Conservation (phyloP, 2,888 invertebrate species). For the Acrocyrtus sp. region DNA sequence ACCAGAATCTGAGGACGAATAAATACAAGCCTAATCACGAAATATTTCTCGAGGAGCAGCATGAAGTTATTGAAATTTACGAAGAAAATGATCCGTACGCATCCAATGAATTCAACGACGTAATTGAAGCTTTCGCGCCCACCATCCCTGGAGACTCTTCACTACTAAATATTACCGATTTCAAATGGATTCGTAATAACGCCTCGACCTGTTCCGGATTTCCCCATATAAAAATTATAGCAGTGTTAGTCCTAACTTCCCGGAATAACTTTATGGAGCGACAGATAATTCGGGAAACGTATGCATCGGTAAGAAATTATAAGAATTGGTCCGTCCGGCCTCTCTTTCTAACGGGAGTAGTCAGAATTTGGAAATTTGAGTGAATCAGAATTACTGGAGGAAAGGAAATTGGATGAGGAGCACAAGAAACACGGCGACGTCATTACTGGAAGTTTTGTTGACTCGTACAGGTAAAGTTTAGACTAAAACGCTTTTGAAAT, state of each 20-base stretch:
- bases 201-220: background rate
- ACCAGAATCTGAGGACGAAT: too few species aligned
- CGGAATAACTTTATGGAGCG: conserved; percentile 16
- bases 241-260: conserved; percentile 13
- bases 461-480: too few species aligned
- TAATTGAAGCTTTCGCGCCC: too few species aligned
- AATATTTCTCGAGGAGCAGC: too few species aligned
- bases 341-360: conserved; percentile 7
- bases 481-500: too few species aligned
- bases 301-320: background rate
- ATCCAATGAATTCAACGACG: too few species aligned
- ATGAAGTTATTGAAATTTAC: too few species aligned
- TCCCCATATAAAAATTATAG: background rate
- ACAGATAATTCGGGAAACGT: background rate
- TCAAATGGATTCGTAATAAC: conserved; percentile 17
- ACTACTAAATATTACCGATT: conserved; percentile 8
- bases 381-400: too few species aligned
- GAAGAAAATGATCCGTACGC: too few species aligned
- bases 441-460: conserved; percentile 3
- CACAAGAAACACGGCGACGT: conserved; percentile 7
- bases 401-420: conserved; percentile 11
- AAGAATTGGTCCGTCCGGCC: conserved; percentile 1
- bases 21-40: too few species aligned
- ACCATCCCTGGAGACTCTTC: background rate
- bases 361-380: too few species aligned